These are phyloP conservation scores for Paraplagusia blochii DNA, from an alignment of 2,113 vertebrate genomes.

Conservation along the genomic window DNA sequence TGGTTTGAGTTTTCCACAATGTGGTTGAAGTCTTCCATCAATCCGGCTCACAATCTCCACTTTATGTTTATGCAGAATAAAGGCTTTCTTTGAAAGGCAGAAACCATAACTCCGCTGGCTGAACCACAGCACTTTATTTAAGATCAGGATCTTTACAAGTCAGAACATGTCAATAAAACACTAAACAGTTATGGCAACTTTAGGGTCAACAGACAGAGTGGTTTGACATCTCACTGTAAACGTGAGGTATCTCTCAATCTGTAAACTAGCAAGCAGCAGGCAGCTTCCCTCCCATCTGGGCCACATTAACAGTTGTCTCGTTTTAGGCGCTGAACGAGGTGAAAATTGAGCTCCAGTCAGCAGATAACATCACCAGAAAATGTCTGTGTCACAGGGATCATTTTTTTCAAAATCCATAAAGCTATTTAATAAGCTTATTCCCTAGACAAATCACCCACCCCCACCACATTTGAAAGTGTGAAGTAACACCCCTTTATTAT, in stretches of 20 bases:
- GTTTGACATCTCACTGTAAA: slow-evolving; percentile 31
- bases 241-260: background rate
- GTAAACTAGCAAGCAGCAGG: slow-evolving; percentile 1
- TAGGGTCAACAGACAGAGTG: slow-evolving; percentile 10
- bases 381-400: background rate
- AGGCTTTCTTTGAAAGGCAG: slow-evolving; percentile 13
- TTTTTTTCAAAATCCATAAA: slow-evolving; percentile 23
- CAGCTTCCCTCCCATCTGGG: slow-evolving; percentile 24
- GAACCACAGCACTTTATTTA: slow-evolving; percentile 1
- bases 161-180: slow-evolving; percentile 23
- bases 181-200: slow-evolving; percentile 42
- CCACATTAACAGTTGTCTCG: slow-evolving; percentile 19
- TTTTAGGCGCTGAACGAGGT: slow-evolving; percentile 27
- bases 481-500: too few species aligned
- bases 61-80: background rate
- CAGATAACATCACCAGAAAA: background rate
- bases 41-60: slow-evolving; percentile 3
- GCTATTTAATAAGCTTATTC: slow-evolving; percentile 17
- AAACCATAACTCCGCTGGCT: background rate
- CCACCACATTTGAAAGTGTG: background rate
- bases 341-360: slow-evolving; percentile 25
- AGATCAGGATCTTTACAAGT: slow-evolving; percentile 15
- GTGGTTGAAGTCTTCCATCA: background rate
- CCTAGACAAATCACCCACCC: background rate
- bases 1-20: slow-evolving; percentile 5